Percentiles rank a stretch among this genome's conserved stretches.
Conservation (phyloP, 1,140 invertebrate species). For the Wasmannia auropunctata region DNA sequence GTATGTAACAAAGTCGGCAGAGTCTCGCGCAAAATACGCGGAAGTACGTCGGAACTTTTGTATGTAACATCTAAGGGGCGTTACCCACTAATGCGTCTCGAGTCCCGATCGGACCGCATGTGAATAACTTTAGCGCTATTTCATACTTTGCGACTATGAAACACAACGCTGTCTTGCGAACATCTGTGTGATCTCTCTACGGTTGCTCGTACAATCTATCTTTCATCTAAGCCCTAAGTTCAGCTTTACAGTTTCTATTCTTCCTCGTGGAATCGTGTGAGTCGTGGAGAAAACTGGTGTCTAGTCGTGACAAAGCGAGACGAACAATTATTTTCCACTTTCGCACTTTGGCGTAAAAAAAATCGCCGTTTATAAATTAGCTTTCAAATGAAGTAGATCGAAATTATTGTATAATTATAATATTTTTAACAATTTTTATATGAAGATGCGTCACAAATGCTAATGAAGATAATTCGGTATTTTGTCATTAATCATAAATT, state of each 20-base stretch:
- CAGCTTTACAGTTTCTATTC: conserved; percentile 26
- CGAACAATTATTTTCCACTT: not conserved
- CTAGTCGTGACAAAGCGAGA: conserved; percentile 27
- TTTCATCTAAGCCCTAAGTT: conserved; percentile 48
- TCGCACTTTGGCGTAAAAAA: not conserved
- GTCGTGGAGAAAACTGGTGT: conserved; percentile 38
- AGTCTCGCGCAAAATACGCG: not conserved
- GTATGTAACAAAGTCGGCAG: not conserved
- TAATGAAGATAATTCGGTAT: not conserved
- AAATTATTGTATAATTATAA: not conserved
- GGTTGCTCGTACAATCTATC: conserved; percentile 29
- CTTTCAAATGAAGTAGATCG: not conserved
- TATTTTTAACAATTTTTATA: not conserved
- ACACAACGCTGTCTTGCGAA: conserved; percentile 20
- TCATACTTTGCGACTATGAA: conserved; percentile 34
- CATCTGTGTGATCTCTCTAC: conserved; percentile 39
- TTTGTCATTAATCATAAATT: not conserved
- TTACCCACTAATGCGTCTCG: conserved; percentile 13
- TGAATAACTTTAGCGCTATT: conserved; percentile 29
- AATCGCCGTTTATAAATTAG: not conserved
- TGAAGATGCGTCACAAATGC: not conserved
- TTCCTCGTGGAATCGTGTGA: conserved; percentile 30
- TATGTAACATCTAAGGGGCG: not conserved
- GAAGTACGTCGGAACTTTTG: conserved; percentile 6
- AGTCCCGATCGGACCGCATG: not conserved